Evolutionary conservation across 2,113 vertebrate genomes (phyloP).

Genomic region (Oncorhynchus gorbuscha): DNA sequence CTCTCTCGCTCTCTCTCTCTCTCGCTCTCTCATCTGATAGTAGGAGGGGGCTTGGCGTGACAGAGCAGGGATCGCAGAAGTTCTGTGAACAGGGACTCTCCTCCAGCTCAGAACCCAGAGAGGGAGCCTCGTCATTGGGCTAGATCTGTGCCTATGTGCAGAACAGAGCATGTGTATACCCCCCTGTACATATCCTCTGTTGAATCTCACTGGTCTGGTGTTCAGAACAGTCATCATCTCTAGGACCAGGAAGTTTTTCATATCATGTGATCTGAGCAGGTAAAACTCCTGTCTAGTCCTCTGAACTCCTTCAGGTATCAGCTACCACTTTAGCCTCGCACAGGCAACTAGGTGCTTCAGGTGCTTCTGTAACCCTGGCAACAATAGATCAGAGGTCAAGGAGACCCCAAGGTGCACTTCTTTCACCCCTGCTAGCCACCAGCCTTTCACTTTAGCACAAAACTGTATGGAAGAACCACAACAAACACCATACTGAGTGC

Average conservation of each 20-base stretch:
- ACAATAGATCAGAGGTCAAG: constrained; percentile 15
- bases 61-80: too few species aligned
- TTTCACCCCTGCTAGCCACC: constrained; percentile 43
- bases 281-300: too few species aligned
- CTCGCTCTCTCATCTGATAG: neutral
- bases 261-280: too few species aligned
- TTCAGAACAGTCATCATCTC: too few species aligned
- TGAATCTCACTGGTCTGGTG: constrained; percentile 18
- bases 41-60: too few species aligned
- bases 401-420: constrained; percentile 60
- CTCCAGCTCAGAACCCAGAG: neutral
- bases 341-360: constrained; percentile 31
- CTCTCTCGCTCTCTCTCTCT: too few species aligned
- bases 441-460: constrained; percentile 42
- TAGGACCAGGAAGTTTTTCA: too few species aligned
- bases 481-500: neutral
- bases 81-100: constrained; percentile 3
- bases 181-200: constrained; percentile 32
- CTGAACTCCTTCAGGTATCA: too few species aligned
- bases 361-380: constrained; percentile 45
- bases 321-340: neutral
- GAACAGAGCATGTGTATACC: neutral
- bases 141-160: too few species aligned
- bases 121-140: neutral
- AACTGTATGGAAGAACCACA: neutral